These are phyloP conservation scores for Coelinius sp. DNA, from an alignment of 2,888 invertebrate genomes.

Conservation along the genomic window DNA sequence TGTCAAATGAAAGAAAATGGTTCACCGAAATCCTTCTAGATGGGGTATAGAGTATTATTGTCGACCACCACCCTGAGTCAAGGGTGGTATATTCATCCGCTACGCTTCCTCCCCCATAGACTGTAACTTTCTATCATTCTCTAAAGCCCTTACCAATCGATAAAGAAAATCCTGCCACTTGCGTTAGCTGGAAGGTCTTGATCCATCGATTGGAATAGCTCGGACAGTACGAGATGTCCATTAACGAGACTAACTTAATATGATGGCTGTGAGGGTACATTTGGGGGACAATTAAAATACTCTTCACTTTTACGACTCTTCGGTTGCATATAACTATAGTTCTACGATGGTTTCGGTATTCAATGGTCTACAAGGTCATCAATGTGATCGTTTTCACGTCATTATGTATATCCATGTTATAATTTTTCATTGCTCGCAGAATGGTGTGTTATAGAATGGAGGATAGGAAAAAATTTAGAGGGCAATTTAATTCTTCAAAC, in stretches of 20 bases:
- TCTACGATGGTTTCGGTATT: slow-evolving; percentile 14
- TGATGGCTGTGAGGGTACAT: background rate
- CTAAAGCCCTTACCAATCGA: background rate
- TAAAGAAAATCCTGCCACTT: background rate
- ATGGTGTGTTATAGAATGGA: background rate
- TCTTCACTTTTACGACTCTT: slow-evolving; percentile 36
- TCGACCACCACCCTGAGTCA: slow-evolving; percentile 42
- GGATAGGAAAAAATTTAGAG: background rate
- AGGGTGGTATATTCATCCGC: slow-evolving; percentile 10
- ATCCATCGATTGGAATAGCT: background rate
- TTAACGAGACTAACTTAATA: background rate
- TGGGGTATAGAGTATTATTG: slow-evolving; percentile 56
- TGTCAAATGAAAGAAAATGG: slow-evolving; percentile 52
- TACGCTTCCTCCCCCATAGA: background rate
- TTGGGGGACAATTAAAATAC: slow-evolving; percentile 38
- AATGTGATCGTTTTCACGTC: slow-evolving; percentile 32
- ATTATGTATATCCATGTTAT: slow-evolving; percentile 25
- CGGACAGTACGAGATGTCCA: no score
- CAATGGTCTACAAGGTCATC: background rate
- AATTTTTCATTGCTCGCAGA: slow-evolving; percentile 20
- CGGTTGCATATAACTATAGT: background rate
- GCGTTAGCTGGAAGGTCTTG: background rate
- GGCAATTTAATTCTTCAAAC: background rate
- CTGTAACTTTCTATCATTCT: background rate
- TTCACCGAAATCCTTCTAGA: slow-evolving; percentile 55